Base-by-base conservation (phyloP, 2,113 vertebrate genomes). In the Aegotheles bennettii region DNA sequence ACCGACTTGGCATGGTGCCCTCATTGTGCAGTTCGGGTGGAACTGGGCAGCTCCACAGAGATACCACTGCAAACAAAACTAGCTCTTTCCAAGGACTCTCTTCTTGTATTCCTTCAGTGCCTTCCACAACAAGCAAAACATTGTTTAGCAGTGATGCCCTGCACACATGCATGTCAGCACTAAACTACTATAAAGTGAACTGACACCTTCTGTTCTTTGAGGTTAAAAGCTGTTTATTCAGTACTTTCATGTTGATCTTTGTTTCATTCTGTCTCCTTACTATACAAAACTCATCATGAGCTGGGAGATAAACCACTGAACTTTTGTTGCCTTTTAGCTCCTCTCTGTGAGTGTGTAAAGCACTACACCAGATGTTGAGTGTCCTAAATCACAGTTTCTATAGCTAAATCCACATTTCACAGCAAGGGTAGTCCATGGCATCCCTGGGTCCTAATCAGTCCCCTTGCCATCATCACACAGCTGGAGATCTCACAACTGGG, bases 261-360 rank as follows among this genome's bases (percentile, higher is more conserved):
- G 33, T 65, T 89, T 89, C 38, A 16, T 57, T 84, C 29, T 13
- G n/a, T 64, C 33, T 82, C 70, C n/a, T 83, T 54, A 38, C 11
- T 18, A 26, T 7, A 33, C 13, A 84, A 85, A 89, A 7, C 15
- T 23, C 24, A 29, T 36, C 28, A 12, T 7, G 11, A 0, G 2
- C 48, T 68, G 43, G 40, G 40, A 79, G 53, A 85, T 20, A 47
- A 71, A 67, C 76, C 82, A 79, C 43, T 53, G n/a, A 90, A 91
- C 31, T 90, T 96, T 38, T 47, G 31, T 28, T 96, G 78, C 48
- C 54, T 92, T 95, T 83, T 92, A 90, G 85, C 79, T 87, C 82
- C 59, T 81, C 76, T 83, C 85, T 77, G 71, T 77, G 95, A 86
- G 24, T n/a, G 14, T 65, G 29, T 59, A 88, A 94, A 87, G 61